Evolutionary conservation across 2,888 invertebrate species (phyloP), one percentile per base, ranked within the genome.

Genomic region (Periphyllus acericola): DNA sequence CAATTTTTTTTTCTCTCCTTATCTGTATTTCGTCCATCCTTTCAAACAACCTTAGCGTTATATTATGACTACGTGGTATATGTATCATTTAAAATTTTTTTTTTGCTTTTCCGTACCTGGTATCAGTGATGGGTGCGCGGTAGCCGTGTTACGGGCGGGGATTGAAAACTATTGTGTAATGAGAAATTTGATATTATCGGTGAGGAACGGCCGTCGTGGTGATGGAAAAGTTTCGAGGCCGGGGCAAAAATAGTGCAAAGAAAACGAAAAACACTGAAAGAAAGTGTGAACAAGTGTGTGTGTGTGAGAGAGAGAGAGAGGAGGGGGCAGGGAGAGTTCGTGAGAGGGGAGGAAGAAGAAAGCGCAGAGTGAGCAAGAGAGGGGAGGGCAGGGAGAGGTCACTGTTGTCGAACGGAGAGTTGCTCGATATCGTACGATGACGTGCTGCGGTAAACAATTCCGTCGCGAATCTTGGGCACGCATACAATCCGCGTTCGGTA

Each of bases 171-270:
- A 21, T 78, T 78, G 78, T 32, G 32, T 29, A 52, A 55, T 25
- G 32, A 32, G 78, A 78, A 78, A 55, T 78, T 55, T 21, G 52
- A 78, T 78, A 78, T 52, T 55, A 52, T 78, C 78, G 52, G 29
- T 32, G 76, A 46, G 14, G 14, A 46, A 46, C 46, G 14, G 11
- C 46, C 46, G 14, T 46, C n/a, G 14, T 52, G 52, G 29, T 19
- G n/a, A 3, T 32, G 19, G 14, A 32, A 76, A 29, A 52, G 29
- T 76, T 52, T 29, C 32, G 4, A n/a, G 29, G 68, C 1, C 29
- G 11, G 25, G 11, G 68, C 4, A 11, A n/a, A 68, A 68, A 68
- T 11, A 29, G 11, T 68, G 25, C 3, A 60, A 60, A 60, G 60
- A 25, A 60, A n/a, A 46, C 14, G 29, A n/a, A 1, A 46, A 46